Base-by-base conservation (phyloP, 2,113 vertebrate species). In the Gobio gobio region DNA sequence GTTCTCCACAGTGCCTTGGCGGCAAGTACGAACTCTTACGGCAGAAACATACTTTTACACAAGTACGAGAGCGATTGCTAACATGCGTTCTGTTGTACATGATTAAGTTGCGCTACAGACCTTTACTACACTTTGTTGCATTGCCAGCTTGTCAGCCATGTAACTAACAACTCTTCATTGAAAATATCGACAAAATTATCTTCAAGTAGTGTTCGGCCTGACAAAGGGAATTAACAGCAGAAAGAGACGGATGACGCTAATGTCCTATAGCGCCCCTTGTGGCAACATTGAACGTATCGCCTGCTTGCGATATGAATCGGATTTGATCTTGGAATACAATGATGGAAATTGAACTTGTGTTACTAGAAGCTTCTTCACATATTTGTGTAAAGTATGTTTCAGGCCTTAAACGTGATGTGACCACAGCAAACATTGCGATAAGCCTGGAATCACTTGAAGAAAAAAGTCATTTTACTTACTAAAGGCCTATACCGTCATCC, bases 381-480 rank as follows among this genome's bases (percentile, higher is more conserved):
- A 29, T 16, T 66, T 49, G 61, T 51, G 59, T 82, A 20, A n/a
- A 10, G 61, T 45, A 63, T 63, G n/a, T 74, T 74, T 74, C 70
- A 26, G 70, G 43, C 22, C 18, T 20, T 54, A 70, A 73, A 81
- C 51, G 86, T 70, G 73, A 83, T 59, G 72, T 29, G 29, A 49
- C 7, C 6, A 29, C 24, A 36, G 58, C 10, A 85, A 90, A 85
- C 59, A 56, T 78, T 49, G 66, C 88, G 86, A 76, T 33, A 83
- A 63, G 90, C 93, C 93, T 94, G 94, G 94, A 92, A 93, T 74
- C 92, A 94, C 94, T 95, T 94, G 94, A 94, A 94, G 76, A 74
- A n/a, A 22, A 10, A 3, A 7, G 6, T 43, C 9, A 5, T 40
- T 70, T 43, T n/a, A 43, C 20, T 12, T 43, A 70, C 20, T 49